phyloP scores from a whole-genome alignment of 2,888 invertebrate genomes.

The Parelbella ahira region DNA sequence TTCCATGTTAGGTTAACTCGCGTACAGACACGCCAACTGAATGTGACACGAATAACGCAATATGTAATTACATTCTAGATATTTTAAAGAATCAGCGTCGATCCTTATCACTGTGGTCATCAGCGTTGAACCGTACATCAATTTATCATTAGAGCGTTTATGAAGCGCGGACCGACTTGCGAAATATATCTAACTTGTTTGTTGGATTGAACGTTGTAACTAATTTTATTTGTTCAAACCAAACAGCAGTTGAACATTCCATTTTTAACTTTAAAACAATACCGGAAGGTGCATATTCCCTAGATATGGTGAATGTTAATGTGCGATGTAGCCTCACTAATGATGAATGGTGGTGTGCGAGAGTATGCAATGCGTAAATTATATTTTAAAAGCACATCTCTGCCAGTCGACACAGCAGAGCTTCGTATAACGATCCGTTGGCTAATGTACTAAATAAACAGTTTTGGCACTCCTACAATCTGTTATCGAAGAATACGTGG shows the following conservation, averaged over 20 bases:
- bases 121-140: slow-evolving; percentile 13
- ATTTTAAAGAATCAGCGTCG: slow-evolving; percentile 10
- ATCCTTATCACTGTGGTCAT: slow-evolving; percentile 21
- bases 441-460: slow-evolving; percentile 14
- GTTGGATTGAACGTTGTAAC: slow-evolving; percentile 15
- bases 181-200: slow-evolving; percentile 26
- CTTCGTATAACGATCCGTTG: slow-evolving; percentile 2
- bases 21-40: no score
- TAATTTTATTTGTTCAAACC: slow-evolving; percentile 25
- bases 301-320: background rate
- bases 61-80: slow-evolving; percentile 19
- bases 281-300: background rate
- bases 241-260: no score
- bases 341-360: slow-evolving; percentile 9
- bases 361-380: slow-evolving; percentile 14
- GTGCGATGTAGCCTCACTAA: slow-evolving; percentile 2
- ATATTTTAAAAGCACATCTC: slow-evolving; percentile 8
- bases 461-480: slow-evolving; percentile 12
- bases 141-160: slow-evolving; percentile 26
- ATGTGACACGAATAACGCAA: slow-evolving; percentile 18
- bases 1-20: no score
- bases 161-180: slow-evolving; percentile 19
- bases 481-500: no score
- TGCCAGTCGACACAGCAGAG: slow-evolving; percentile 8
- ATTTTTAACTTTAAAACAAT: slow-evolving; percentile 6